Base-by-base conservation (phyloP, 2,888 invertebrate species). In the Tachina lurida region DNA sequence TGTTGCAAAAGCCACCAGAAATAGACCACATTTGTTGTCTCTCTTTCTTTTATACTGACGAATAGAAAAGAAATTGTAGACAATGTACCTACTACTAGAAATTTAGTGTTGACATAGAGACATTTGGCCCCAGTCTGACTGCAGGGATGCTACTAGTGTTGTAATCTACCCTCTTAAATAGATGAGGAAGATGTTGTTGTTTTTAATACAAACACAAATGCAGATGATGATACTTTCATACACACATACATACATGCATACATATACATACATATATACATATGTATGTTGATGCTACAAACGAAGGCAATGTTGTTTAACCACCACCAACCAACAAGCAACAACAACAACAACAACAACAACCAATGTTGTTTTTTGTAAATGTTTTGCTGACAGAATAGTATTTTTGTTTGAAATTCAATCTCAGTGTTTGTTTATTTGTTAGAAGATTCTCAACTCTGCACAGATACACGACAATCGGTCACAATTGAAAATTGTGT, bases 401-500 rank as follows among this genome's bases (percentile, higher is more conserved):
- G 31, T 31, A 54, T 19, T 73, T 71, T 31, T 84, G 73, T 81
- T 78, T 83, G 83, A 79, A 86, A 86, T 78, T 79, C 84, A 87
- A 85, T 83, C 77, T 71, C 75, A 88, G 87, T 86, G 87, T 88
- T 87, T 88, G 88, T 88, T 88, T 87, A 83, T 87, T 87, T 88
- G 88, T 87, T 85, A 86, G 87, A 84, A 84, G 87, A 87, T 87
- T 87, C 86, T 87, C 88, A 86, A 87, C 85, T 87, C 85, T 85
- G 87, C 52, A 84, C 86, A 84, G 83, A 84, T 84, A 84, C 77
- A 84, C 83, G 90, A 90, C 90, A 90, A 90, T 90, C 89, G 90
- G 89, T 90, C 81, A 84, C 83, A 84, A 87, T 84, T 82, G 80
- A 78, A 82, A 84, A 78, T 47, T 60, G 47, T 49, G 31, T 31